These are phyloP conservation scores for Aselliscus stoliczkanus DNA, from an alignment of 2,797 vertebrate genomes.

Conservation along the genomic window DNA sequence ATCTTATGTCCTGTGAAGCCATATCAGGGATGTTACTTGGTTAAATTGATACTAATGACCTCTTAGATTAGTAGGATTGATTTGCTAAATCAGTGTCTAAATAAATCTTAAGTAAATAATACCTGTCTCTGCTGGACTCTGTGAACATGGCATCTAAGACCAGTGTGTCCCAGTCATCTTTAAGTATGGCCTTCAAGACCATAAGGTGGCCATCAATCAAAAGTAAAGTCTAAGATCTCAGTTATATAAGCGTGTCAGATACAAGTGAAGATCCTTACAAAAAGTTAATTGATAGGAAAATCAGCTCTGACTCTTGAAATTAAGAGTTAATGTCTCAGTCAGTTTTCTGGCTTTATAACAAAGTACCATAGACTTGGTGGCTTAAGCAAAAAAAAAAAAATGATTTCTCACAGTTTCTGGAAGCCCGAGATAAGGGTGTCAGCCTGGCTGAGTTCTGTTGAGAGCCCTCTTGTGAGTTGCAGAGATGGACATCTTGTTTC, in stretches of 20 bases:
- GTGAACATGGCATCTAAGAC: not conserved
- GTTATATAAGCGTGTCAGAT: not conserved
- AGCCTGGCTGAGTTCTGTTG: not conserved
- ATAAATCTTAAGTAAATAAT: not conserved
- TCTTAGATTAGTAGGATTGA: not conserved
- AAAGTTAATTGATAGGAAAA: not conserved
- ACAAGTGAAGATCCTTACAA: not conserved
- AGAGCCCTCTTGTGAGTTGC: not conserved
- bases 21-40: not conserved
- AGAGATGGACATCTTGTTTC: not conserved
- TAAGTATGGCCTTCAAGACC: not conserved
- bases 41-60: not conserved
- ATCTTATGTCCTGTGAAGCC: not conserved
- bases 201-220: not conserved
- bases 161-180: not conserved
- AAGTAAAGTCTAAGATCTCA: not conserved
- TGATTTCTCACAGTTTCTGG: not conserved
- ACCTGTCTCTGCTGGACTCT: not conserved
- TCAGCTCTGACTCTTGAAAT: not conserved
- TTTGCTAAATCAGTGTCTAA: not conserved
- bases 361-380: not conserved
- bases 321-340: not conserved
- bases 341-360: not conserved
- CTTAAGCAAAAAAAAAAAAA: not conserved
- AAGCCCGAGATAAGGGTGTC: not conserved